A percentile compares a stretch with the other conserved stretches of the same genome.
These are phyloP conservation scores for Chroicocephalus ridibundus DNA, from an alignment of 2,113 vertebrate species.

Conservation along the genomic window DNA sequence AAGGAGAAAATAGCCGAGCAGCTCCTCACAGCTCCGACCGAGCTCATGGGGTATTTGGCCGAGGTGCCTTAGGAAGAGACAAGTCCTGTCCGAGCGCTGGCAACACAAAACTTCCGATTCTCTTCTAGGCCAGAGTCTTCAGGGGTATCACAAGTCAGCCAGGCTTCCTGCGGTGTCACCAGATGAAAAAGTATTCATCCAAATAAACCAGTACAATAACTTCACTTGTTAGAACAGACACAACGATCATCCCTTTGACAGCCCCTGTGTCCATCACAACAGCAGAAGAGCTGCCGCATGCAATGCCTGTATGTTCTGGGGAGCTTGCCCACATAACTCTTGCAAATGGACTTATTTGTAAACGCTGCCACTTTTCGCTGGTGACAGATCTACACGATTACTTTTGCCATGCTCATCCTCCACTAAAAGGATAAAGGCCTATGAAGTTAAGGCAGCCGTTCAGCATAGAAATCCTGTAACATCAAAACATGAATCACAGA, in stretches of 20 bases:
- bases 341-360: neutral
- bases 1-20: too few relatives aligned
- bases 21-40: fast-evolving
- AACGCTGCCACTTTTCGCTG: neutral
- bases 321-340: neutral
- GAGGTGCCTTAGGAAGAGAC: neutral
- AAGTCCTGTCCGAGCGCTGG: fast-evolving
- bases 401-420: neutral
- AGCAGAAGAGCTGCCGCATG: neutral
- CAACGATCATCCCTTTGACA: fast-evolving
- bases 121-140: neutral
- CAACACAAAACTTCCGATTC: fast-evolving
- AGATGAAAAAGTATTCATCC: neutral
- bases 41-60: neutral
- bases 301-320: fast-evolving
- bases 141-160: fast-evolving
- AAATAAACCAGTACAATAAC: neutral
- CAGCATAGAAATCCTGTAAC: neutral
- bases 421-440: neutral
- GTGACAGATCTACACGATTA: too few relatives aligned
- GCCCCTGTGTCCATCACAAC: fast-evolving
- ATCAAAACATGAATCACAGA: neutral
- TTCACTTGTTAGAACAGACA: neutral
- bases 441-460: neutral
- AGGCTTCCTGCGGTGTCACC: neutral